A percentile compares a stretch with the other conserved stretches of the same genome.
These are phyloP conservation scores for Sternarchorhynchus goeldii DNA, from an alignment of 2,797 vertebrate genomes.

Conservation along the genomic window DNA sequence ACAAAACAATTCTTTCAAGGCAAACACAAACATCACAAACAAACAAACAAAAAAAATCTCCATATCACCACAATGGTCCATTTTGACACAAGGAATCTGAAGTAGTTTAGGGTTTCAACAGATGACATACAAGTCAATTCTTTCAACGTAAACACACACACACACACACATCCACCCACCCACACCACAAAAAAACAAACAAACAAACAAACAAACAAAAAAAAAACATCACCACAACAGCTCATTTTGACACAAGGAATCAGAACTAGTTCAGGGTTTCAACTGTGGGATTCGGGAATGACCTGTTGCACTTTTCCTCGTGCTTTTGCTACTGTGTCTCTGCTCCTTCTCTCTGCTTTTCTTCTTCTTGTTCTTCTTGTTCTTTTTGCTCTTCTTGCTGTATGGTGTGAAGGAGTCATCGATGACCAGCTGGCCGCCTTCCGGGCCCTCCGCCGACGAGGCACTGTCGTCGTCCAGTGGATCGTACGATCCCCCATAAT, in stretches of 20 bases:
- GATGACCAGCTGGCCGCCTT: slow-evolving; percentile 80
- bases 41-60: too few relatives aligned
- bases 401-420: slow-evolving; percentile 81
- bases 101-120: not conserved
- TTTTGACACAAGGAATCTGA: too few relatives aligned
- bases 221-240: too few relatives aligned
- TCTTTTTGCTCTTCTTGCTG: slow-evolving; percentile 85
- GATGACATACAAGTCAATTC: too few relatives aligned
- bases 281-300: not conserved
- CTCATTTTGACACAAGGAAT: too few relatives aligned
- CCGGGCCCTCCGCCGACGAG: slow-evolving; percentile 79
- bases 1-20: not conserved
- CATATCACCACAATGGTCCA: too few relatives aligned
- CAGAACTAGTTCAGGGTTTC: not conserved
- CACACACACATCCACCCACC: too few relatives aligned
- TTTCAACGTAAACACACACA: not conserved
- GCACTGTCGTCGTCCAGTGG: slow-evolving; percentile 74
- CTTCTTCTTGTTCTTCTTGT: slow-evolving; percentile 88
- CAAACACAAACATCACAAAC: too few relatives aligned
- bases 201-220: too few relatives aligned
- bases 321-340: slow-evolving; percentile 46
- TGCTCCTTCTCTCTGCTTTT: slow-evolving; percentile 63
- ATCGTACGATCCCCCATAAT: slow-evolving; percentile 49
- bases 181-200: too few relatives aligned
- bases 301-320: slow-evolving; percentile 38